These are phyloP conservation scores for Dipodomys merriami DNA, from an alignment of 2,113 vertebrate genomes.

Conservation along the genomic window DNA sequence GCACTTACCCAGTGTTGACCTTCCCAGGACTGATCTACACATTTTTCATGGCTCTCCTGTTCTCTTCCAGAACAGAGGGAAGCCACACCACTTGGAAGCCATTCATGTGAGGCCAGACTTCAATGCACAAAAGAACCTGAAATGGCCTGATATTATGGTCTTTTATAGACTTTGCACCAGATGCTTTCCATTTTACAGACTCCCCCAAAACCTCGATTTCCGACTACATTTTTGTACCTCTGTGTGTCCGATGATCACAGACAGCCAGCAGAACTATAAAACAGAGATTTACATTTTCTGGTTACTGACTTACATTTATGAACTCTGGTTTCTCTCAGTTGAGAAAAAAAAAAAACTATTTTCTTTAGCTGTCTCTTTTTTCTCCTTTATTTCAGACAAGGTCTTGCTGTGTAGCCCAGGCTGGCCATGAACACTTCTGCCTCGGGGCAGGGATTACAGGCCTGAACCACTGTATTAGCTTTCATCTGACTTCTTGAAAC, in stretches of 20 bases:
- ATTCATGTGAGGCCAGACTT: conserved; percentile 58
- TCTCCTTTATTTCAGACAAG: too few relatives aligned
- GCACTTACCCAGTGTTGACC: not conserved
- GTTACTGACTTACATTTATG: conserved; percentile 23
- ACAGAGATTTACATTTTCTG: conserved; percentile 55
- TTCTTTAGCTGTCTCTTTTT: conserved; percentile 42
- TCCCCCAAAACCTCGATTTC: conserved; percentile 50
- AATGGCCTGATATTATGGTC: conserved; percentile 47
- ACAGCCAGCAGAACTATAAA: conserved; percentile 54
- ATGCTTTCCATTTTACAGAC: conserved; percentile 68
- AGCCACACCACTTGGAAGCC: conserved; percentile 55
- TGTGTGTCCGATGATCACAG: conserved; percentile 32
- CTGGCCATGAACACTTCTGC: too few relatives aligned
- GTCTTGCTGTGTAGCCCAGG: too few relatives aligned
- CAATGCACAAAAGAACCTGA: conserved; percentile 52
- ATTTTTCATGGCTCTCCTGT: not conserved
- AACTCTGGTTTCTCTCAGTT: conserved; percentile 55
- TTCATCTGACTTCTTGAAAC: conserved; percentile 41
- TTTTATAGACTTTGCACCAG: conserved; percentile 65
- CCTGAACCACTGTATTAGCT: not conserved
- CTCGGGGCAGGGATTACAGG: too few relatives aligned
- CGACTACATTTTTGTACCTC: conserved; percentile 27
- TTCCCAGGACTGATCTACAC: not conserved
- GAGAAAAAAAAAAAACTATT: conserved; percentile 15
- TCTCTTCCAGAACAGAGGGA: conserved; percentile 54